A percentile compares a stretch with the other conserved stretches of the same genome.
Conservation (phyloP, 1,140 invertebrate genomes). For the Micrasema minimum region DNA sequence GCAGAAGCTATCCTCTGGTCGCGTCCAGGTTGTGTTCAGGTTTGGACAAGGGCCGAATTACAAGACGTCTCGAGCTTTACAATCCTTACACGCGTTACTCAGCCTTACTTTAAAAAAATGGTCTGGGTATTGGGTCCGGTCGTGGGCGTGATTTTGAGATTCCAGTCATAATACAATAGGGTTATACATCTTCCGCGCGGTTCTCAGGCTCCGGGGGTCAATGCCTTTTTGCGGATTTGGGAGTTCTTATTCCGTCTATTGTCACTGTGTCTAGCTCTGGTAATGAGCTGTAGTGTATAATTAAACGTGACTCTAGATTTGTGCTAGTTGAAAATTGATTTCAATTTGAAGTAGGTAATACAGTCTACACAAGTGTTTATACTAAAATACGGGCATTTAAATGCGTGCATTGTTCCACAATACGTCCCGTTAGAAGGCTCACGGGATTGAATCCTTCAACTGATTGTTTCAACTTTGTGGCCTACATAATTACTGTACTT, state of each 20-base stretch:
- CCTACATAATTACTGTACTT: no score
- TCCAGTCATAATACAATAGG: slow-evolving; percentile 29
- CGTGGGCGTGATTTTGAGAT: slow-evolving; percentile 21
- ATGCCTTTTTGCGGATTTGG: slow-evolving; percentile 29
- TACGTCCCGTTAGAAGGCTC: no score
- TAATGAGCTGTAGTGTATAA: no score
- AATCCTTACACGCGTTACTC: not conserved
- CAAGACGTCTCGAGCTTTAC: not conserved
- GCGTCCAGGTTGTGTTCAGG: not conserved
- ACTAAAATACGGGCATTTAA: no score
- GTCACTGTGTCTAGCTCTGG: slow-evolving; percentile 10
- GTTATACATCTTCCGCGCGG: slow-evolving; percentile 21
- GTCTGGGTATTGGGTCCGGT: slow-evolving; percentile 6
- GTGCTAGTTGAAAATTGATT: no score
- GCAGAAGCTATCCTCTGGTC: no score
- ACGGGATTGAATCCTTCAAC: no score
- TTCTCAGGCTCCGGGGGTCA: slow-evolving; percentile 24
- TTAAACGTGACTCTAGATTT: no score
- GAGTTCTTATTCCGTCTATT: slow-evolving; percentile 22
- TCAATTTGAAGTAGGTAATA: no score
- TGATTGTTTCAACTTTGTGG: no score
- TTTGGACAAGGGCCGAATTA: slow-evolving; percentile 3
- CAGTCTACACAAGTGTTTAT: no score
- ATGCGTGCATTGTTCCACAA: no score
- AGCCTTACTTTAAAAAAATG: slow-evolving; percentile 8